Evolutionary conservation across 2,113 vertebrate species (phyloP).

Genomic region (Aphelocoma coerulescens): DNA sequence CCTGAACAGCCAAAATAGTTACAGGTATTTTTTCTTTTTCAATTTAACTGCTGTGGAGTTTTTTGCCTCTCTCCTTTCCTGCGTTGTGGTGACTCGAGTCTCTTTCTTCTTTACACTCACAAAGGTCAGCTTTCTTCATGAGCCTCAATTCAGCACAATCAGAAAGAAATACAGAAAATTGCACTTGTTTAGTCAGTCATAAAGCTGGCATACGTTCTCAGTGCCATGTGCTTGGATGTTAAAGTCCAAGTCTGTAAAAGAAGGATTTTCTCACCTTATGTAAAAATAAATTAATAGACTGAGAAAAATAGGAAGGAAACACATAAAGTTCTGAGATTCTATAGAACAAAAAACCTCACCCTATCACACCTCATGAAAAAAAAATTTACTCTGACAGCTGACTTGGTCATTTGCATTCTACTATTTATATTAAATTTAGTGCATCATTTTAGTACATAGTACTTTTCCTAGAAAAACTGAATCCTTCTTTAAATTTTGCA

Average conservation of each 20-base stretch:
- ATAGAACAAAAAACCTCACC: not conserved
- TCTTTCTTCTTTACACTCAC: not conserved
- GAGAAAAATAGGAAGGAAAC: not conserved
- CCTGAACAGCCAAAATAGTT: not conserved
- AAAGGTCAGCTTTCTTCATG: constrained; percentile 12
- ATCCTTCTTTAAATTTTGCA: constrained; percentile 31
- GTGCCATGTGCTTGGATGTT: not conserved
- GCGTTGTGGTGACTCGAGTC: not conserved
- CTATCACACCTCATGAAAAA: not conserved
- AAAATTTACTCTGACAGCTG: not conserved
- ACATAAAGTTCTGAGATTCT: not conserved
- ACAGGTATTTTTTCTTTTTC: not conserved
- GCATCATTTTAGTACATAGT: not conserved
- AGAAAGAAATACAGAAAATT: constrained; percentile 25
- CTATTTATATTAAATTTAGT: constrained; percentile 6
- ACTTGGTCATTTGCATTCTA: not conserved
- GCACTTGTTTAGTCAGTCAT: not conserved
- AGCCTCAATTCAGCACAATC: not conserved
- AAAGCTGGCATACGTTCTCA: not conserved
- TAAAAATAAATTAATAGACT: not conserved
- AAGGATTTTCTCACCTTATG: not conserved
- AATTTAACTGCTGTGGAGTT: not conserved
- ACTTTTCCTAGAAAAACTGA: constrained; percentile 32
- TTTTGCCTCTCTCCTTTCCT: not conserved
- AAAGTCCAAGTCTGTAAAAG: not conserved